Evolutionary conservation across 2,888 invertebrate species (phyloP).

Genomic region (Rosalia funebris): DNA sequence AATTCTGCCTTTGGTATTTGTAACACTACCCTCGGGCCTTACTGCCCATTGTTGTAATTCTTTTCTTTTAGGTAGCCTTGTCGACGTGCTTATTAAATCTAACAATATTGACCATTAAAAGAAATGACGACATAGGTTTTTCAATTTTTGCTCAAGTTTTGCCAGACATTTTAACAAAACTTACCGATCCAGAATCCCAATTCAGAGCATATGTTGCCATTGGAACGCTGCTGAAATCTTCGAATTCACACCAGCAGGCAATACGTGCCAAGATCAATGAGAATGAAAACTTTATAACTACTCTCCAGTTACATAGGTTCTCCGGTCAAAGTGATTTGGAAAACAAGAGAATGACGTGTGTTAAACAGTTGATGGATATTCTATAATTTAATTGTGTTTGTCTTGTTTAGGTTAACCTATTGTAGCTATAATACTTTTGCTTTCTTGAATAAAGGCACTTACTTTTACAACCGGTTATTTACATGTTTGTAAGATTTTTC

Average conservation of each 20-base stretch:
- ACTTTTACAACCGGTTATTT: background rate
- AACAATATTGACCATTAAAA: slow-evolving; percentile 71
- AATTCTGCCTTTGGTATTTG: no score
- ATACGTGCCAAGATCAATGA: slow-evolving; percentile 62
- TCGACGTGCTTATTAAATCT: slow-evolving; percentile 79
- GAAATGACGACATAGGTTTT: slow-evolving; percentile 65
- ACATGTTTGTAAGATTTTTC: no score
- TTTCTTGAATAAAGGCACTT: slow-evolving; percentile 12
- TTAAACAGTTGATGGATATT: slow-evolving; percentile 52
- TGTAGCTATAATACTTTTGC: background rate
- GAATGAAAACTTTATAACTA: slow-evolving; percentile 52
- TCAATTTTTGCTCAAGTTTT: slow-evolving; percentile 68
- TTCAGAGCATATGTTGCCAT: slow-evolving; percentile 81
- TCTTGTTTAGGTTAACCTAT: slow-evolving; percentile 1
- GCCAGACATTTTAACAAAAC: slow-evolving; percentile 67
- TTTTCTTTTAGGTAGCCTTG: slow-evolving; percentile 74
- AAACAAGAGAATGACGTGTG: slow-evolving; percentile 64
- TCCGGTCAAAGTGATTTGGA: slow-evolving; percentile 64
- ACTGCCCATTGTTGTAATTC: no score
- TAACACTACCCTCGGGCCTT: no score
- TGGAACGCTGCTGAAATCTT: slow-evolving; percentile 73
- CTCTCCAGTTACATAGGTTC: slow-evolving; percentile 60
- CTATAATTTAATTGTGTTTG: slow-evolving; percentile 36
- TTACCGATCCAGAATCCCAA: slow-evolving; percentile 78
- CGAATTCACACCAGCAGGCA: slow-evolving; percentile 61